A percentile compares a stretch with the other conserved stretches of the same genome.
These are phyloP conservation scores for Ictidomys tridecemlineatus DNA, from an alignment of 2,113 vertebrate species.

Conservation along the genomic window DNA sequence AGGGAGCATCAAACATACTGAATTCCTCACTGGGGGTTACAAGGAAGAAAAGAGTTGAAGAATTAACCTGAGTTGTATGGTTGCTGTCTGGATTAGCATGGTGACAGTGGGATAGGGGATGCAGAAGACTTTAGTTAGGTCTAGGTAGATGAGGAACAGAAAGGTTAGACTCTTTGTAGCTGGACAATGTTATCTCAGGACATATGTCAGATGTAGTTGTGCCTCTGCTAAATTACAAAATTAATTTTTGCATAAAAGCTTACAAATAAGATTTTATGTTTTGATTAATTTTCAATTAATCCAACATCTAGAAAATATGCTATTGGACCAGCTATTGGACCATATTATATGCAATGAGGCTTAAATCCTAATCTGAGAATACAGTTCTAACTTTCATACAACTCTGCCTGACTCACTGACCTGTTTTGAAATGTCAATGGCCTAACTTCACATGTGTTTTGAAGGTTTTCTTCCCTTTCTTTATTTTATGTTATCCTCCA, in stretches of 20 bases:
- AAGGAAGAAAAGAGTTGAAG: background rate
- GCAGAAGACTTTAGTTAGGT: background rate
- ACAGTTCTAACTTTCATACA: conserved; percentile 59
- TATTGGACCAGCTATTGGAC: background rate
- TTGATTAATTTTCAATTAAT: conserved; percentile 59
- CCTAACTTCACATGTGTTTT: conserved; percentile 29
- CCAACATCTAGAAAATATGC: conserved; percentile 36
- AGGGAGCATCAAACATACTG: background rate
- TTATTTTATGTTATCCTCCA: background rate
- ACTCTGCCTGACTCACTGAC: conserved; percentile 23
- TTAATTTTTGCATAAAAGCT: conserved; percentile 42
- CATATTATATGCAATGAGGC: background rate
- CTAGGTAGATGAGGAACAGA: background rate
- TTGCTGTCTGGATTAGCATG: background rate
- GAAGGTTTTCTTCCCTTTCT: conserved; percentile 2
- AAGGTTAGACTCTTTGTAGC: background rate
- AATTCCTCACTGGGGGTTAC: conserved; percentile 24
- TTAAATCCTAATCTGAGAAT: conserved; percentile 47
- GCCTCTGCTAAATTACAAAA: conserved; percentile 37
- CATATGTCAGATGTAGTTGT: background rate
- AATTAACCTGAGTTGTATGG: background rate
- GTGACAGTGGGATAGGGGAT: background rate
- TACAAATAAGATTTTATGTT: conserved; percentile 60
- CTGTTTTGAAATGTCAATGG: conserved; percentile 44
- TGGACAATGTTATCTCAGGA: background rate